Evolutionary conservation across 2,113 vertebrate species (phyloP).

Genomic region (Peucedramus taeniatus): DNA sequence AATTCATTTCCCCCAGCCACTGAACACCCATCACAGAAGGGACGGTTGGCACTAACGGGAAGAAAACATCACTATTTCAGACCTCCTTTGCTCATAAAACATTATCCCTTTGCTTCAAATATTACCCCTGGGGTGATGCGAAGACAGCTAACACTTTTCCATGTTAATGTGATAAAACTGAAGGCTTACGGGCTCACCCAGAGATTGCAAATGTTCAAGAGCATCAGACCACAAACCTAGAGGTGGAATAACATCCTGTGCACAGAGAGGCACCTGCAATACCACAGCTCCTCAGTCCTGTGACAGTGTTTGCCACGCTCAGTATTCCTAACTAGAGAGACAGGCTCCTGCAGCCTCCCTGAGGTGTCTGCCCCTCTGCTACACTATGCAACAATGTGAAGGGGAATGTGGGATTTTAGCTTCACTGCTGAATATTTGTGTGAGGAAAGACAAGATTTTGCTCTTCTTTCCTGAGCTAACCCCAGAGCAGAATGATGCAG

Average conservation of each 20-base stretch:
- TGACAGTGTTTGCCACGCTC: neutral
- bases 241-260: neutral
- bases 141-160: neutral
- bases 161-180: neutral
- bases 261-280: neutral
- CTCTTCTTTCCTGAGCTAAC: neutral
- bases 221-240: neutral
- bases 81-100: neutral
- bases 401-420: neutral
- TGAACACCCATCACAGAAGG: neutral
- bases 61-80: neutral
- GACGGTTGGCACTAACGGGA: neutral
- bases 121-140: neutral
- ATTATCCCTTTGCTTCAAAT: neutral
- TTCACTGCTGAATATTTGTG: neutral
- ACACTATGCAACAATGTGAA: neutral
- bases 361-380: neutral
- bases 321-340: neutral
- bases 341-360: neutral
- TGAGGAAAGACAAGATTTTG: neutral
- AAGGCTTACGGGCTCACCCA: neutral
- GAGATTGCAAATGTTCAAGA: neutral
- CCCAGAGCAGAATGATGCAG: neutral
- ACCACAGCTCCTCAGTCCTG: constrained; percentile 4
- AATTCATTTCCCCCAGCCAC: neutral